Evolutionary conservation across 1,140 invertebrate genomes (phyloP).

Genomic region (Drosophila varians): DNA sequence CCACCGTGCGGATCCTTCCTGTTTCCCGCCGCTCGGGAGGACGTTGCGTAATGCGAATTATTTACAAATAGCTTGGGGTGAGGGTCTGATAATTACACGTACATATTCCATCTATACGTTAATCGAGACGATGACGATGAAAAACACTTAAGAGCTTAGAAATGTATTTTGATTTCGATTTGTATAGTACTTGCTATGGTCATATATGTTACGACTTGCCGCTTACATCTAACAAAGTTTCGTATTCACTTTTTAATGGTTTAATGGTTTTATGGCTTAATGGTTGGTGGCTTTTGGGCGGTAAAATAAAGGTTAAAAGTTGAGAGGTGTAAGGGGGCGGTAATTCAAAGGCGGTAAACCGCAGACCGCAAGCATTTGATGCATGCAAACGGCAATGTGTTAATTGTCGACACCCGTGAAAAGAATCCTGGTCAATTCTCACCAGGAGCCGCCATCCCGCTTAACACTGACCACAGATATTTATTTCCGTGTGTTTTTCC

Average conservation of each 20-base stretch:
- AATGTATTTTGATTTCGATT: constrained; percentile 77
- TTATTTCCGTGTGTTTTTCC: constrained; percentile 29
- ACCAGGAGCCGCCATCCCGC: background rate
- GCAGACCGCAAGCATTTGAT: constrained; percentile 68
- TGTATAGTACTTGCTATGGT: constrained; percentile 50
- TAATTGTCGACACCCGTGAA: constrained; percentile 53
- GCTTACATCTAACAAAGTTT: constrained; percentile 51
- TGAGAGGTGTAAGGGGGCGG: constrained; percentile 7
- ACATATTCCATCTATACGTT: constrained; percentile 42
- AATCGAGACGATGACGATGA: constrained; percentile 59
- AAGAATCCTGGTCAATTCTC: constrained; percentile 27
- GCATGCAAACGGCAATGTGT: constrained; percentile 38
- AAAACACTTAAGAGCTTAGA: constrained; percentile 79
- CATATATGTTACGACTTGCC: constrained; percentile 24
- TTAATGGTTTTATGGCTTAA: constrained; percentile 5
- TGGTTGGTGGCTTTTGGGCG: constrained; percentile 21
- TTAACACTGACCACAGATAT: constrained; percentile 31
- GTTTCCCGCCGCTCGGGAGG: constrained; percentile 11
- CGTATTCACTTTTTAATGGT: background rate
- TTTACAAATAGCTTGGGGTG: constrained; percentile 39
- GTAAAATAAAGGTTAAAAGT: constrained; percentile 23
- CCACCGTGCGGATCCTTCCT: constrained; percentile 1
- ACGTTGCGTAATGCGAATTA: constrained; percentile 22
- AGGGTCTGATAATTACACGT: constrained; percentile 35
- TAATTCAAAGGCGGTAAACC: constrained; percentile 57